Conservation (phyloP, 2,113 vertebrate genomes). For the Dryoscopus gambensis region DNA sequence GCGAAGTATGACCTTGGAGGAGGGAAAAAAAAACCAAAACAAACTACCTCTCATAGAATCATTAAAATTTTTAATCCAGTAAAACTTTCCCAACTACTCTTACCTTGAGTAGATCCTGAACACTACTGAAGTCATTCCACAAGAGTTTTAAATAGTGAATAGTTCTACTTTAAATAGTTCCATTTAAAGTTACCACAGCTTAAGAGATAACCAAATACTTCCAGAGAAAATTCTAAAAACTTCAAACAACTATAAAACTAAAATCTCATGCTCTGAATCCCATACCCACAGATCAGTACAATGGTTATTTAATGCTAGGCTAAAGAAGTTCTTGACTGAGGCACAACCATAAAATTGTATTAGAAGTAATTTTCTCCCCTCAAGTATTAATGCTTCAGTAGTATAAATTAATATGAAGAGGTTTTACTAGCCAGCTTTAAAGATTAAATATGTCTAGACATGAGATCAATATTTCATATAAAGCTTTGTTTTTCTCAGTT, state of each 20-base stretch:
- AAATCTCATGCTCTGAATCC: background rate
- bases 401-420: background rate
- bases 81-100: background rate
- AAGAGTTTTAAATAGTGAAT: background rate
- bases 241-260: background rate
- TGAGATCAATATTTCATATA: slow-evolving; percentile 21
- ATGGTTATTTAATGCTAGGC: background rate
- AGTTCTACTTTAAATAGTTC: background rate
- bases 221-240: background rate
- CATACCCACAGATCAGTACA: background rate
- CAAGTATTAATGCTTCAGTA: background rate
- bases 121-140: background rate
- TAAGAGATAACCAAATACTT: background rate
- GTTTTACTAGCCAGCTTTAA: slow-evolving; percentile 3
- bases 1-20: background rate
- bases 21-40: background rate
- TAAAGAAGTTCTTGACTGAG: background rate
- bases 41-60: background rate
- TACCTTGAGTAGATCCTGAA: background rate
- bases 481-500: background rate
- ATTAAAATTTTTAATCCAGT: background rate
- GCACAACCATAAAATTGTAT: background rate
- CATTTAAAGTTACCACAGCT: background rate
- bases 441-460: slow-evolving; percentile 40
- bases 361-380: background rate